Percentiles rank a stretch among this genome's conserved stretches.
Conservation (phyloP, 92 coral and sea anemone species). For the Bergia puertoricense region DNA sequence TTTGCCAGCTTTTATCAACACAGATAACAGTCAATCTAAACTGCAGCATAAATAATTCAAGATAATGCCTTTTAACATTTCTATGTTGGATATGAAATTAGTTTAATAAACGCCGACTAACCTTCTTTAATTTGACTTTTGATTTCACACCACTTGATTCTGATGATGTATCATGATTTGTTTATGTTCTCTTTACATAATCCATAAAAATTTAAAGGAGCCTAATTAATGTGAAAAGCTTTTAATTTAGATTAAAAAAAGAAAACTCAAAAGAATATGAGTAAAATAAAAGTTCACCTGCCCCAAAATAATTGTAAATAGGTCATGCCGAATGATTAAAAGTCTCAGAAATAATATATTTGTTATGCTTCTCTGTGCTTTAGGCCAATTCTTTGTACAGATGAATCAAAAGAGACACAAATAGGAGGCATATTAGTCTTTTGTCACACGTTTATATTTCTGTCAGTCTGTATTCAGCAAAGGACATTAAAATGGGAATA, state of each 20-base stretch:
- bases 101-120: background rate
- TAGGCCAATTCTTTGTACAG: background rate
- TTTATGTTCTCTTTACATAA: constrained; percentile 12
- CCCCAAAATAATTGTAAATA: background rate
- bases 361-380: constrained; percentile 9
- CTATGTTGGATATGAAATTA: background rate
- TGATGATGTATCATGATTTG: background rate
- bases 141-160: constrained; percentile 14
- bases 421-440: background rate
- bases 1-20: constrained; percentile 16
- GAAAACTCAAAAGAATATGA: background rate
- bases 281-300: constrained; percentile 8
- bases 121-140: background rate
- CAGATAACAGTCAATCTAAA: constrained; percentile 19
- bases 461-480: background rate
- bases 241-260: background rate
- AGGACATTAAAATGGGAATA: background rate
- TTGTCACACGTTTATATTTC: background rate
- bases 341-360: background rate
- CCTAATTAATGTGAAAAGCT: constrained; percentile 4
- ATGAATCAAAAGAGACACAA: no score
- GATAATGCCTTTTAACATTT: constrained; percentile 6
- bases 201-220: background rate
- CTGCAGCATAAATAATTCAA: constrained; percentile 22
- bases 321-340: background rate